Evolutionary conservation across 2,888 invertebrate genomes (phyloP).

Genomic region (Metellina segmentata): DNA sequence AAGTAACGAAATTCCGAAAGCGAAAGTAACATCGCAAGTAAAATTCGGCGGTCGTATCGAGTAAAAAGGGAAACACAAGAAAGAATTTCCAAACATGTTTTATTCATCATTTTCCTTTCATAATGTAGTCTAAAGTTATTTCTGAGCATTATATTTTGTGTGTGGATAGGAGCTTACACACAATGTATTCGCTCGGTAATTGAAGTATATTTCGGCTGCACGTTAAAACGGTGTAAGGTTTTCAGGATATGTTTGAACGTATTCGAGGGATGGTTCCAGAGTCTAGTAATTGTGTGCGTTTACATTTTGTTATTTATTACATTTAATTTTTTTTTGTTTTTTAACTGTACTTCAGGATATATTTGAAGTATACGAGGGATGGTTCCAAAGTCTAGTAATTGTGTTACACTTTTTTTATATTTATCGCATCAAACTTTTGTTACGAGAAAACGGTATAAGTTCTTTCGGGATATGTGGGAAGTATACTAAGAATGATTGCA

Average conservation of each 20-base stretch:
- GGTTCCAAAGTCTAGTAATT: too few relatives aligned
- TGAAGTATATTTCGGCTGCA: neutral
- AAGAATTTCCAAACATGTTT: slow-evolving; percentile 52
- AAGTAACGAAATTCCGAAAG: slow-evolving; percentile 40
- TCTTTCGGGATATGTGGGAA: too few relatives aligned
- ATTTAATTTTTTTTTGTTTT: too few relatives aligned
- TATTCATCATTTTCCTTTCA: slow-evolving; percentile 51
- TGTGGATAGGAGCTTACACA: slow-evolving; percentile 1
- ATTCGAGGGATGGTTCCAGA: too few relatives aligned
- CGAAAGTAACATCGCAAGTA: slow-evolving; percentile 31
- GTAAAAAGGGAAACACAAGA: slow-evolving; percentile 4
- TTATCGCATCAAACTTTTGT: too few relatives aligned
- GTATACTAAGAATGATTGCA: too few relatives aligned
- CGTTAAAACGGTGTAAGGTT: slow-evolving; percentile 17
- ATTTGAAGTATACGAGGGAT: too few relatives aligned
- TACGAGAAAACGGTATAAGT: too few relatives aligned
- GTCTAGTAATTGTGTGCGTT: too few relatives aligned
- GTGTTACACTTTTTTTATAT: too few relatives aligned
- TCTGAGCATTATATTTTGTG: slow-evolving; percentile 39
- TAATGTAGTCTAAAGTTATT: slow-evolving; percentile 51
- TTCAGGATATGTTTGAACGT: neutral
- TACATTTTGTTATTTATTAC: too few relatives aligned
- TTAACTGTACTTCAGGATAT: too few relatives aligned
- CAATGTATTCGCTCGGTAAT: slow-evolving; percentile 49
- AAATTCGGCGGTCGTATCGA: slow-evolving; percentile 10